These are phyloP conservation scores for Cichlasoma orientale DNA, from an alignment of 2,797 vertebrate genomes.

Conservation along the genomic window DNA sequence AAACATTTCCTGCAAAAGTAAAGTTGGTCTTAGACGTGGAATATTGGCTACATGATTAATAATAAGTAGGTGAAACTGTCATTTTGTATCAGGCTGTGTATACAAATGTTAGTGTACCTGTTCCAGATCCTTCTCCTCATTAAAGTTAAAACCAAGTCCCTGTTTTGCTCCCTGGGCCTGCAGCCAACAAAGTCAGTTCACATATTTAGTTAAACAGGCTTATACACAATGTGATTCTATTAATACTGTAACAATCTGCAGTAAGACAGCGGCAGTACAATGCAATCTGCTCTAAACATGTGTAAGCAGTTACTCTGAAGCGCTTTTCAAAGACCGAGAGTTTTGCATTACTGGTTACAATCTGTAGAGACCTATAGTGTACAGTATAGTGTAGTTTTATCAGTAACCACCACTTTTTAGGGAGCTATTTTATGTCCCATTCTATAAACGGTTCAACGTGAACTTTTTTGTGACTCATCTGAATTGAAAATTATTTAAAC, in stretches of 20 bases:
- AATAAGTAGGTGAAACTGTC: not conserved
- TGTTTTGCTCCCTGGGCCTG: slow-evolving; percentile 57
- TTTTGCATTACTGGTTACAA: not conserved
- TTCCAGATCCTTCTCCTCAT: slow-evolving; percentile 71
- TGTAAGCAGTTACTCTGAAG: not conserved
- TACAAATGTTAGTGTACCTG: slow-evolving; percentile 55
- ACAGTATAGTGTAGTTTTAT: rapidly evolving
- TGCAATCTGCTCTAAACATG: not conserved
- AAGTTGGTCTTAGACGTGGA: slow-evolving; percentile 3
- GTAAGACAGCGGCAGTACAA: not conserved
- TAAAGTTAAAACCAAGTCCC: slow-evolving; percentile 51
- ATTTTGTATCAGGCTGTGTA: slow-evolving; percentile 1
- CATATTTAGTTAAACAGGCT: slow-evolving; percentile 15
- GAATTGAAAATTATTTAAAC: not conserved
- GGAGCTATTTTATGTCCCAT: not conserved
- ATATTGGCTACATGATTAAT: not conserved
- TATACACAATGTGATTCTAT: not conserved
- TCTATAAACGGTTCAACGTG: too few species aligned
- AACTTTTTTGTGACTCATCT: not conserved
- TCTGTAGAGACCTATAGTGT: not conserved
- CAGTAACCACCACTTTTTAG: not conserved
- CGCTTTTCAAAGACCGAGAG: not conserved
- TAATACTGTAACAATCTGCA: not conserved
- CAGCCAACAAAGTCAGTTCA: slow-evolving; percentile 25
- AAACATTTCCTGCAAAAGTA: slow-evolving; percentile 67